Conservation (phyloP, 2,888 invertebrate species). For the Salticus scenicus region DNA sequence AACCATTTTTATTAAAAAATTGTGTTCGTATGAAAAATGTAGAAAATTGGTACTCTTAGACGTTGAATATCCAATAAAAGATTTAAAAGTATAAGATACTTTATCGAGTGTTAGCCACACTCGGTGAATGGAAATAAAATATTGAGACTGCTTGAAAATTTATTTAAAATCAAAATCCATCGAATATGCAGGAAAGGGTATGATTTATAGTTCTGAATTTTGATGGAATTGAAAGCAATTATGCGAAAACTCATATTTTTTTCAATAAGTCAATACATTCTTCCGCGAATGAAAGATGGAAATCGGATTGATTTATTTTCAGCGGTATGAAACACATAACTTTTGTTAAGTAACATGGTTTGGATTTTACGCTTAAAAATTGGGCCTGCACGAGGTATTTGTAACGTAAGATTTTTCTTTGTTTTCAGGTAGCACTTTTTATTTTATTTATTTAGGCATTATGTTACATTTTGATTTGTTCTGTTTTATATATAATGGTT, state of each 20-base stretch:
- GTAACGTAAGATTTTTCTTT: too few relatives aligned
- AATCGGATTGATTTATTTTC: not conserved
- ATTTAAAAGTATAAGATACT: conserved; percentile 34
- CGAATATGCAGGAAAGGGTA: not conserved
- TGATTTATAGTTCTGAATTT: conserved; percentile 16
- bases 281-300: not conserved
- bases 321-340: not conserved
- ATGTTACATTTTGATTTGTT: too few relatives aligned
- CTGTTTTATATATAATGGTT: too few relatives aligned
- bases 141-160: conserved; percentile 16
- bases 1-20: not conserved
- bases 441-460: too few relatives aligned
- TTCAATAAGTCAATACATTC: conserved; percentile 16
- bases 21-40: not conserved
- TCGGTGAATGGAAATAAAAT: conserved; percentile 3
- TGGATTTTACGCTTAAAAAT: not conserved
- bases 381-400: too few relatives aligned
- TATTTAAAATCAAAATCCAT: conserved; percentile 4
- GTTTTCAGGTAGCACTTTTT: too few relatives aligned
- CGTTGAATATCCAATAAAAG: conserved; percentile 31
- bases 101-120: conserved; percentile 6
- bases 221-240: conserved; percentile 21
- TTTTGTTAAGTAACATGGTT: not conserved
- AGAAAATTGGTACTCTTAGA: not conserved
- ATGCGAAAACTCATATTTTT: conserved; percentile 12